Evolutionary conservation across 2,888 invertebrate species (phyloP), one percentile per base, ranked within the genome.

Genomic region (Colletes collaris): DNA sequence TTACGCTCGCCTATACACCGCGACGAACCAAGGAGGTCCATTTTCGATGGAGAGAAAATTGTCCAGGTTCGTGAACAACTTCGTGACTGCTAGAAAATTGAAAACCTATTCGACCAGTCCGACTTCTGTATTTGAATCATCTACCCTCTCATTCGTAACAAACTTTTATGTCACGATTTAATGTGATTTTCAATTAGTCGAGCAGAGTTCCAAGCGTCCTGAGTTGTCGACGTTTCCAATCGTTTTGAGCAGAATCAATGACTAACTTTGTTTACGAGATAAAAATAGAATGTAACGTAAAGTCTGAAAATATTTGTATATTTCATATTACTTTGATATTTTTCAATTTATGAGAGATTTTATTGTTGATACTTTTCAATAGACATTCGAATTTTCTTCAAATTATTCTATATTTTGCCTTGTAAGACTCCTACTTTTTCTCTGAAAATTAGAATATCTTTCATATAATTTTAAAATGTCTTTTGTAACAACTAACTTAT

Each of bases 31-130:
- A 63, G 6, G 27, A 49, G 63, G 55, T 63, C 56, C 63, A 56
- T 70, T 63, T 75, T 63, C 71, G 16, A 27, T 10, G 16, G 49
- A 50, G 11, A 44, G 56, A 70, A 70, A 58, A 63, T 52, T 37
- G 40, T 55, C 19, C 13, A 50, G 19, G 40, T 4, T 37, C 19
- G 27, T 35, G 70, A 50, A 56, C 44, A 68, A 46, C 16, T 11
- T 56, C 2, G 46, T 8, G 8, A 35, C 11, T 60, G 13, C 55
- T 4, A n/a, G 7, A 19, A 60, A 62, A 27, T 67, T 16, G 52
- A 52, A 27, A 53, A 27, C 27, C 27, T 11, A 6, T 44, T 16
- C 7, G 27, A 62, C 27, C 4, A 7, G 11, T 5, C 27, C 13
- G 56, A 13, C 56, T 35, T 56, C 56, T 56, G 13, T 35, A 56